phyloP scores from a whole-genome alignment of 2,888 invertebrate genomes.

The Baccha elongata region DNA sequence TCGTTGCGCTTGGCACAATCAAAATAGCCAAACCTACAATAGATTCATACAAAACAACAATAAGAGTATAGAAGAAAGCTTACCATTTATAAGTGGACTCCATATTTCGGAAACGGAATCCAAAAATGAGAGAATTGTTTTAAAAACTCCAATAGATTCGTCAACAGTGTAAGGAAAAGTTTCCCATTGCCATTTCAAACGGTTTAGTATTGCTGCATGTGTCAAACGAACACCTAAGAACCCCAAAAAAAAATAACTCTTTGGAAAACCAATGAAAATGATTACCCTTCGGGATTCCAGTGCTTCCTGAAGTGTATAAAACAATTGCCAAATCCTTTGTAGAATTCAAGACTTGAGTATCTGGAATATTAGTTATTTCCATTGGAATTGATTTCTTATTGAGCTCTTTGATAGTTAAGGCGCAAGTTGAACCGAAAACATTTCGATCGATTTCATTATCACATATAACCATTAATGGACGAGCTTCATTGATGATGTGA shows the following conservation, averaged over 20 bases:
- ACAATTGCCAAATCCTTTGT: constrained; percentile 79
- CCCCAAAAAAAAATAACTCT: constrained; percentile 59
- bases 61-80: too few species aligned
- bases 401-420: constrained; percentile 77
- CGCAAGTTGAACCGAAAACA: constrained; percentile 77
- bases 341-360: constrained; percentile 81
- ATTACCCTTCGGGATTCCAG: constrained; percentile 92
- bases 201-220: constrained; percentile 90
- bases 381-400: constrained; percentile 77
- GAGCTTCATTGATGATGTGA: constrained; percentile 89
- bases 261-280: not conserved
- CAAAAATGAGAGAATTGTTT: constrained; percentile 95
- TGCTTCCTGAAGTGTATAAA: constrained; percentile 89
- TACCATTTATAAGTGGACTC: constrained; percentile 90
- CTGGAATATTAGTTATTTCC: constrained; percentile 76
- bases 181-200: constrained; percentile 94
- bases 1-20: constrained; percentile 89
- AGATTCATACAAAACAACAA: not conserved
- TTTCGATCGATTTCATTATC: constrained; percentile 83
- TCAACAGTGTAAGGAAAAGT: constrained; percentile 88
- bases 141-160: constrained; percentile 91
- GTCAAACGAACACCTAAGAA: constrained; percentile 92
- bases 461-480: constrained; percentile 86
- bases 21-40: constrained; percentile 85
- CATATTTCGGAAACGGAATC: constrained; percentile 95